phyloP scores from a whole-genome alignment of 2,888 invertebrate species.

The Megastigmus dorsalis region DNA sequence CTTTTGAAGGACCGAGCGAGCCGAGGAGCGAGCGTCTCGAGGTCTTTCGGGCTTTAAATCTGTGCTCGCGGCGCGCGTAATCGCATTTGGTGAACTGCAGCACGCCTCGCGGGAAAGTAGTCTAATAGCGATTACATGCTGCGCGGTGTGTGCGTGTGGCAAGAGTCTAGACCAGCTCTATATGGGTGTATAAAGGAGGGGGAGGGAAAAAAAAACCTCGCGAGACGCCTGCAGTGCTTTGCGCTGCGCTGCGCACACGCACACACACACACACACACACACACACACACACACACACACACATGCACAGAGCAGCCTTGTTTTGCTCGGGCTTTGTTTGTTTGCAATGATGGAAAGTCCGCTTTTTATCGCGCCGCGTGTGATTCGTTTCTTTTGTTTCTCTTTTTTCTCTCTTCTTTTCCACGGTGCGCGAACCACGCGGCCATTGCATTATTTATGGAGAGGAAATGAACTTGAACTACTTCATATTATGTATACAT shows the following conservation, averaged over 20 bases:
- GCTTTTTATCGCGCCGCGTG: conserved; percentile 23
- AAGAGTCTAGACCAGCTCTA: too few species aligned
- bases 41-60: conserved; percentile 8
- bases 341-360: background rate
- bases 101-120: conserved; percentile 16
- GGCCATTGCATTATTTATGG: background rate
- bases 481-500: too few species aligned
- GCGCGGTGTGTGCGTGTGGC: too few species aligned
- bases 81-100: conserved; percentile 1
- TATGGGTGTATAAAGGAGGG: background rate
- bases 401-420: conserved; percentile 30
- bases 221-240: background rate
- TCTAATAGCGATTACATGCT: too few species aligned
- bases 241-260: too few species aligned
- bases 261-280: too few species aligned
- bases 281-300: too few species aligned
- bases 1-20: conserved; percentile 25
- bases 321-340: conserved; percentile 11
- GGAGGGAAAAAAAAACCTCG: background rate
- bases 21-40: background rate
- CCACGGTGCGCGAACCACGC: conserved; percentile 24
- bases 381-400: conserved; percentile 25
- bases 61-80: background rate
- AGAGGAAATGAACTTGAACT: conserved; percentile 43
- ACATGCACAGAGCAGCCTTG: too few species aligned